These are phyloP conservation scores for Toxotes lorentzi DNA, from an alignment of 2,797 vertebrate genomes.

Conservation along the genomic window DNA sequence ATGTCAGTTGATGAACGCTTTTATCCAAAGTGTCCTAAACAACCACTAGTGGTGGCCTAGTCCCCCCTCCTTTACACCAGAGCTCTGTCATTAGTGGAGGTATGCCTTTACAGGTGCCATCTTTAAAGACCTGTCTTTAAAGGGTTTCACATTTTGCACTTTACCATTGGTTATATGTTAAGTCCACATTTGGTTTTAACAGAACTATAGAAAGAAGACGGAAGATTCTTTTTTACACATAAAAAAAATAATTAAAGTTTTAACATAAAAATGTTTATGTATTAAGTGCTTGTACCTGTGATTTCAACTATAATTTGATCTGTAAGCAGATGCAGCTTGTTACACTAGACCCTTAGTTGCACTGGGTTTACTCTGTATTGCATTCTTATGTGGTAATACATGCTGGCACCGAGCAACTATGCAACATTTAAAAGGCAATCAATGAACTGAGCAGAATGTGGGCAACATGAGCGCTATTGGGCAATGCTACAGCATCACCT, in stretches of 20 bases:
- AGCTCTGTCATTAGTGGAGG: slow-evolving; percentile 33
- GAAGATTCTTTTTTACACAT: too few species aligned
- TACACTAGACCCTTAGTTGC: neutral
- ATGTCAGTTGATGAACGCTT: slow-evolving; percentile 32
- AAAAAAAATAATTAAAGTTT: too few species aligned
- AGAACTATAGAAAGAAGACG: neutral
- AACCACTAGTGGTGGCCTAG: neutral
- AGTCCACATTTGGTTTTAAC: slow-evolving; percentile 1
- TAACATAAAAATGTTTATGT: too few species aligned
- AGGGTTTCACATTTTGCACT: slow-evolving; percentile 3
- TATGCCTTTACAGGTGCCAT: slow-evolving; percentile 19
- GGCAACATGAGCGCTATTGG: slow-evolving; percentile 42
- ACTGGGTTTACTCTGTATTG: neutral
- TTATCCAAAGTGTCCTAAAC: slow-evolving; percentile 48
- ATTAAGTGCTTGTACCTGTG: neutral
- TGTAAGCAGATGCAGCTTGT: neutral
- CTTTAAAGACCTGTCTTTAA: slow-evolving; percentile 11
- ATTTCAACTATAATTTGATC: neutral
- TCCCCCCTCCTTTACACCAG: neutral
- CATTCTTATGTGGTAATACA: slow-evolving; percentile 7
- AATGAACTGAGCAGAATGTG: slow-evolving; percentile 19
- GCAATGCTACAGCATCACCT: slow-evolving; percentile 56
- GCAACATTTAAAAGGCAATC: slow-evolving; percentile 32
- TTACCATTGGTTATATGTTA: neutral
- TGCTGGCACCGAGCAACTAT: neutral